Evolutionary conservation across 2,797 vertebrate genomes (phyloP).

Genomic region (Moxostoma hubbsi): DNA sequence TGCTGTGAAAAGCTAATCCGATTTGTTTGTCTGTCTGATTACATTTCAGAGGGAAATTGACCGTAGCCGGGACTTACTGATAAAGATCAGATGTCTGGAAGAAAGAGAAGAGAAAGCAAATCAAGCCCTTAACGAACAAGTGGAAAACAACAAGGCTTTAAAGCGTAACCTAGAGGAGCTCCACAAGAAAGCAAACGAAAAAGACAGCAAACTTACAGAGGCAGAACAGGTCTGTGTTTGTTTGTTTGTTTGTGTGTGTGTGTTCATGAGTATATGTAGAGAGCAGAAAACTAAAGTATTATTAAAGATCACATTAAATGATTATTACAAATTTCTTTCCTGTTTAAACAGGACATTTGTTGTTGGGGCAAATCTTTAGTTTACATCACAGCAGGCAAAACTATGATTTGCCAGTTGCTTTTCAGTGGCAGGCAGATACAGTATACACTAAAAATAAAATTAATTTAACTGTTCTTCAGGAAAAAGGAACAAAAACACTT

Average conservation of each 20-base stretch:
- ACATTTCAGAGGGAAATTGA: slow-evolving; percentile 84
- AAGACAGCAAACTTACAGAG: slow-evolving; percentile 76
- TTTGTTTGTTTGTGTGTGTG: slow-evolving; percentile 66
- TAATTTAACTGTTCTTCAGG: too few species aligned
- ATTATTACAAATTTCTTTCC: too few species aligned
- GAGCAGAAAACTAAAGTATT: background rate
- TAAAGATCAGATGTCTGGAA: slow-evolving; percentile 83
- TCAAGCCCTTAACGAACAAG: slow-evolving; percentile 81
- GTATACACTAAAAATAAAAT: too few species aligned
- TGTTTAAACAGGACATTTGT: too few species aligned
- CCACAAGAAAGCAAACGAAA: slow-evolving; percentile 85
- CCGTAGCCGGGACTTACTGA: slow-evolving; percentile 86
- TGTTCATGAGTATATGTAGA: background rate
- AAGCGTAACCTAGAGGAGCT: slow-evolving; percentile 81
- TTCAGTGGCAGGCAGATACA: too few species aligned
- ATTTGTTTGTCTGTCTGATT: slow-evolving; percentile 7
- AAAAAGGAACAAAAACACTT: too few species aligned
- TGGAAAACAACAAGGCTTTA: slow-evolving; percentile 77
- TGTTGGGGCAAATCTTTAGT: too few species aligned
- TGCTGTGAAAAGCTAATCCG: background rate
- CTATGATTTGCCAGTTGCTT: background rate
- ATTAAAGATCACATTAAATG: background rate
- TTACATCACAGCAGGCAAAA: too few species aligned
- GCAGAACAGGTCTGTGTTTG: slow-evolving; percentile 80
- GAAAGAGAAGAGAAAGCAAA: slow-evolving; percentile 80